Base-by-base conservation (phyloP, 92 coral and sea anemone species). In the Parazoanthus atlanticus region DNA sequence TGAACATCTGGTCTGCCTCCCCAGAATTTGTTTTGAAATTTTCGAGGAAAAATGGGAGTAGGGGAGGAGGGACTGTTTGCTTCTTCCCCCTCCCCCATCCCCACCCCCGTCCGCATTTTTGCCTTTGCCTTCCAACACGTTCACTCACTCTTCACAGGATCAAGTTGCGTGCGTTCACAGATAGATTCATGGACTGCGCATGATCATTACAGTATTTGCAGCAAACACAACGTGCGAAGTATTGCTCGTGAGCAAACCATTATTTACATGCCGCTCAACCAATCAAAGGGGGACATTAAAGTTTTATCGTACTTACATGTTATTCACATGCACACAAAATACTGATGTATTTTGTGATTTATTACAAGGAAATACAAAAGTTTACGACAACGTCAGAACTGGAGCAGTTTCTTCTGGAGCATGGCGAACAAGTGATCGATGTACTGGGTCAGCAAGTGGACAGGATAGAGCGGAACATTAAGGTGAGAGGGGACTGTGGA, bases 381-480 rank as follows among this genome's bases (percentile, higher is more conserved):
- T 86, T 97, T 33, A 93, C 96, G 17, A 97, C 98, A 47, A 94
- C 95, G 32, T 92, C 93, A 12, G 99, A 97, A 86, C 90, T 97
- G 5, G 99, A 97, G 43, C 93, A 93, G 86, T 95, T 97, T 66
- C 85, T 97, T 70, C 61, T 97, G 90, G 99, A 97, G 73, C 98
- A 97, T 82, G 99, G 99, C 16, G 99, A 97, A 86, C 98, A 97
- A 94, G 92, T 97, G 10, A 97, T 97, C 64, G 99, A 97, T 74
- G 93, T 96, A 82, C 81, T 97, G 65, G 99, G 99, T 16, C 99
- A 97, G 88, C 98, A 97, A 73, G 99, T 97, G 52, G 99, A 97
- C 85, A 90, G 99, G 56, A 93, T 97, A 56, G 99, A 97, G 85
- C 96, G 96, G 83, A 97, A 97, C 72, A 97, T 97, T 30, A 97